phyloP scores from a whole-genome alignment of 2,888 invertebrate genomes.

The Chironomus tentans region DNA sequence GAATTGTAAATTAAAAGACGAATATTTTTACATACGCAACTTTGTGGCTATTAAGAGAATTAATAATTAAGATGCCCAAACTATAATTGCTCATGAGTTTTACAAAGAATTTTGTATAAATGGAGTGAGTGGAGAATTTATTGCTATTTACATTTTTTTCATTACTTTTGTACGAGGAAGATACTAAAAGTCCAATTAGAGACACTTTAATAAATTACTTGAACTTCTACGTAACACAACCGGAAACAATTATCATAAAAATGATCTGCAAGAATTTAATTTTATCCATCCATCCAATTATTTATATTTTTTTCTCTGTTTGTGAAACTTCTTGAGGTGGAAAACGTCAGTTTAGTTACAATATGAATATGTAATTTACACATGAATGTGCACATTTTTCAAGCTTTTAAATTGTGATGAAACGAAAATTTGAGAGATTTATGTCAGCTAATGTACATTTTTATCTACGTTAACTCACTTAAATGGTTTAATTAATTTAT shows the following conservation, averaged over 20 bases:
- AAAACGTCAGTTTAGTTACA: too few species aligned
- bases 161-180: not conserved
- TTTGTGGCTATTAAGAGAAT: not conserved
- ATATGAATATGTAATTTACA: too few species aligned
- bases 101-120: not conserved
- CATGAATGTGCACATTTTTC: not conserved
- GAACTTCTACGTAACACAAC: not conserved
- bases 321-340: too few species aligned
- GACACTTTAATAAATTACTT: conserved; percentile 27
- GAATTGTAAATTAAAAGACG: conserved; percentile 22
- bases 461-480: too few species aligned
- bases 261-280: conserved; percentile 16
- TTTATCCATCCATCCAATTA: not conserved
- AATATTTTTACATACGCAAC: too few species aligned
- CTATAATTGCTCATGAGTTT: conserved; percentile 24
- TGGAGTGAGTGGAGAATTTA: not conserved
- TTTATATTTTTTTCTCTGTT: too few species aligned
- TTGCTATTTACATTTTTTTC: conserved; percentile 22
- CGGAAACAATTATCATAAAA: conserved; percentile 26
- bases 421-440: not conserved
- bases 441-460: not conserved
- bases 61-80: conserved; percentile 25
- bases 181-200: conserved; percentile 27
- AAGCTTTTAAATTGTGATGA: not conserved
- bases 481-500: too few species aligned